Evolutionary conservation across 1,140 invertebrate species (phyloP), one percentile per base, ranked within the genome.

Genomic region (Cardiocondyla obscurior): DNA sequence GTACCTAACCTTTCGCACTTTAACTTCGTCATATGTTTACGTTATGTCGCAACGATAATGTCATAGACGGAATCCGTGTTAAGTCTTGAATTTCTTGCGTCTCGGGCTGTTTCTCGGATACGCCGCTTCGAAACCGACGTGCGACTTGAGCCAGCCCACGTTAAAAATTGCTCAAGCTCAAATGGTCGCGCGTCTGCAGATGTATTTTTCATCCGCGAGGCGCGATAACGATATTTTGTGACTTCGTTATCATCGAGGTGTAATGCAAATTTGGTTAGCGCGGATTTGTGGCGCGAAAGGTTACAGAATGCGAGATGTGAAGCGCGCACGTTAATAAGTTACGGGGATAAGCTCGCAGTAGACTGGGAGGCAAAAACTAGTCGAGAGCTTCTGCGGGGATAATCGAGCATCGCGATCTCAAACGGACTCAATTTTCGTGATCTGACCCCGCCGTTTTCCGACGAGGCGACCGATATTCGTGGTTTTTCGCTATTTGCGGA

Each of bases 401-500:
- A 62, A 76, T 28, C 16, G n/a, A 70, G 22, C 33, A 60, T 36
- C 58, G 39, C 19, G 19, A 7, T 28, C 1, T 12, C 14, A 30
- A 28, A 10, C 39, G 39, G 25, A 28, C n/a, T 60, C 44, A 42
- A 67, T 67, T 77, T 67, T 77, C 22, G 74, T 25, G 44, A 10
- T 67, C 46, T 53, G 74, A 79, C 74, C 60, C 46, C 60, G 46
- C 55, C 74, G 25, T 28, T 69, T 53, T 19, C 10, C 49, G 53
- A 53, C 22, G 30, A 44, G 42, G 25, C 73, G 28, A 62, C 30
- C 44, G 73, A 67, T 77, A 77, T 77, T 77, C 58, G 73, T 19
- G 39, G 57, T 33, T 64, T 22, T 74, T 76, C 44, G 69, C 42
- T 74, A 82, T 82, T 82, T 53, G 67, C 39, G 42, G 64, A 81